Evolutionary conservation across 2,113 vertebrate species (phyloP).

Genomic region (Cololabis saira): DNA sequence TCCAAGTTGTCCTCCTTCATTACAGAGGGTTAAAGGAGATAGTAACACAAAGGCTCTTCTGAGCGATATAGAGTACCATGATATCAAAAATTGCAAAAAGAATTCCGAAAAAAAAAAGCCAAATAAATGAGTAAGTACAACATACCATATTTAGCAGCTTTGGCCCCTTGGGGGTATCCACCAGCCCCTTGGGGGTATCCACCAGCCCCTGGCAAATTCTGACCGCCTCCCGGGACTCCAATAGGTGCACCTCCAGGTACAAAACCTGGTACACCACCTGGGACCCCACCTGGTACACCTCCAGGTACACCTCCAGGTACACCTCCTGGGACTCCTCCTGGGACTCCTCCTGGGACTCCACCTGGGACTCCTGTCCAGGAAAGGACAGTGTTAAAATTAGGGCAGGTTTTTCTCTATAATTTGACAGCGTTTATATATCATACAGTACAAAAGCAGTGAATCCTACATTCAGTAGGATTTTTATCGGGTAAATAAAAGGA

Average conservation of each 20-base stretch:
- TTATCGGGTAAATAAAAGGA: too few species aligned
- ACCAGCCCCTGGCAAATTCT: conserved; percentile 18
- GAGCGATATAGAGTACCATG: not conserved
- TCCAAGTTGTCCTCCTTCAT: not conserved
- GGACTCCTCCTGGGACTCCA: conserved; percentile 39
- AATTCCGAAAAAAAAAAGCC: too few species aligned
- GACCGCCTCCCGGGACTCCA: conserved; percentile 21
- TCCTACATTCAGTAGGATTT: not conserved
- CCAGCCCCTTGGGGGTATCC: conserved; percentile 47
- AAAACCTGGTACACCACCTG: conserved; percentile 20
- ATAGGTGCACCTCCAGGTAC: conserved; percentile 38
- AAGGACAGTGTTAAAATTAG: not conserved
- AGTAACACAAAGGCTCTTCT: too few species aligned
- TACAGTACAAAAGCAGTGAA: not conserved
- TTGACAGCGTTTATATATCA: not conserved
- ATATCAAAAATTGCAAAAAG: not conserved
- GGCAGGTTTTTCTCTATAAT: not conserved
- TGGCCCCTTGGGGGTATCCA: conserved; percentile 54
- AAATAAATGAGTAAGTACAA: not conserved
- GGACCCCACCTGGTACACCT: conserved; percentile 36
- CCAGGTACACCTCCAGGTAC: conserved; percentile 31
- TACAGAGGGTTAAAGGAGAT: too few species aligned
- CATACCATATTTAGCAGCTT: conserved; percentile 71
- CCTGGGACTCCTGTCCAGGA: conserved; percentile 41
- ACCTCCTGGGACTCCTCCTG: conserved; percentile 30